Conservation (phyloP, 2,113 vertebrate species). For the Penelope pileata region DNA sequence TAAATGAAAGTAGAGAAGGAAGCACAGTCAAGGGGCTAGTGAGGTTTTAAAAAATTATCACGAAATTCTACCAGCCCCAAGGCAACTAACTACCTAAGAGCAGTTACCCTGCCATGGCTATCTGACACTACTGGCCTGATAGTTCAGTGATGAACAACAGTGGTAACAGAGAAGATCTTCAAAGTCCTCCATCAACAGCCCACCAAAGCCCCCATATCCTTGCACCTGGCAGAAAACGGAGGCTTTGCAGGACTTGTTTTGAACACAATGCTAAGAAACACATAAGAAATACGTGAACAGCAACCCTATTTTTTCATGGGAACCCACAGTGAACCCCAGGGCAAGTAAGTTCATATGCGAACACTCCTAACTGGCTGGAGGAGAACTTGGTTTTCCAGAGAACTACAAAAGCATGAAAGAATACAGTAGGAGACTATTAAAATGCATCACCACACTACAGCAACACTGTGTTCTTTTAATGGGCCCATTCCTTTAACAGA, state of each 20-base stretch:
- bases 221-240: neutral
- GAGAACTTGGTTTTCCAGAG: neutral
- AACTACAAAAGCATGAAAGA: neutral
- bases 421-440: slow-evolving; percentile 34
- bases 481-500: slow-evolving; percentile 45
- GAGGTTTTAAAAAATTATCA: neutral
- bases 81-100: neutral
- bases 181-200: neutral
- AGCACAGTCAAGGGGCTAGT: neutral
- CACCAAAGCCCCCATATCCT: neutral
- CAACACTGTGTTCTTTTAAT: neutral
- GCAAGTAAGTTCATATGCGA: neutral
- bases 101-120: neutral
- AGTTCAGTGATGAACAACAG: neutral
- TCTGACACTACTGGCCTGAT: neutral
- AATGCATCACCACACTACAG: slow-evolving; percentile 38
- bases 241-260: neutral
- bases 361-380: neutral
- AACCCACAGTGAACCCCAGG: neutral
- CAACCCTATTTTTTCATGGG: neutral
- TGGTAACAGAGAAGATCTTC: neutral
- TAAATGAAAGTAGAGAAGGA: neutral
- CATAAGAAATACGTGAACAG: neutral
- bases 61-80: neutral
- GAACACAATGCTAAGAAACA: neutral